phyloP scores from a whole-genome alignment of 2,113 vertebrate species.

The Pitta sordida region DNA sequence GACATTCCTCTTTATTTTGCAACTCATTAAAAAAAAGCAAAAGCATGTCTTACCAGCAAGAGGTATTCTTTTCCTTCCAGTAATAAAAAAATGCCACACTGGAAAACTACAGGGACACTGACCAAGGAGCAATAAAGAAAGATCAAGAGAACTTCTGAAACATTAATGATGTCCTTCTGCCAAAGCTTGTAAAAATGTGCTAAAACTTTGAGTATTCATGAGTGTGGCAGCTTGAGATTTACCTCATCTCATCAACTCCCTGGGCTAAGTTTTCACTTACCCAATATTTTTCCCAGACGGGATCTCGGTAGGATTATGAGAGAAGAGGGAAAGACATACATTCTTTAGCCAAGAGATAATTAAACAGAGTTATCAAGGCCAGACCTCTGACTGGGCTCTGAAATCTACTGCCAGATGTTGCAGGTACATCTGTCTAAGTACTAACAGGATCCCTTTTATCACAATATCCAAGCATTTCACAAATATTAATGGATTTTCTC shows the following conservation, averaged over 20 bases:
- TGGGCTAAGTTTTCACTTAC: conserved; percentile 36
- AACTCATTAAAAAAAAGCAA: conserved; percentile 40
- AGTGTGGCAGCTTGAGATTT: conserved; percentile 56
- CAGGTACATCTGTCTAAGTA: conserved; percentile 58
- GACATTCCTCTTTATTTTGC: conserved; percentile 35
- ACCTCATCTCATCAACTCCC: conserved; percentile 54
- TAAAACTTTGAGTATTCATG: conserved; percentile 43
- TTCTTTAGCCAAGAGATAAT: conserved; percentile 54
- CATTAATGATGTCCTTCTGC: conserved; percentile 62
- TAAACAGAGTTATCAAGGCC: conserved; percentile 62
- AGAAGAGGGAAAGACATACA: conserved; percentile 25
- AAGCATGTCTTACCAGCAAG: conserved; percentile 16
- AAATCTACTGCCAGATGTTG: conserved; percentile 59
- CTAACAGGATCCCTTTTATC: conserved; percentile 41
- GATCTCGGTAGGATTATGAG: conserved; percentile 17
- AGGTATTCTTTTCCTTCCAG: conserved; percentile 28
- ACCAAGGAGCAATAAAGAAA: conserved; percentile 46
- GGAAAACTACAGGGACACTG: conserved; percentile 43
- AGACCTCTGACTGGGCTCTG: conserved; percentile 60
- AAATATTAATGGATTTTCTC: conserved; percentile 27
- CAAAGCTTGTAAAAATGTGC: conserved; percentile 58
- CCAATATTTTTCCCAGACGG: conserved; percentile 19
- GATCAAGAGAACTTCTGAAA: conserved; percentile 62
- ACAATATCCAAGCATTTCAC: neutral
- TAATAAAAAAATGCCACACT: conserved; percentile 47